Conservation (phyloP, 2,797 vertebrate species). For the Hafferia zeledoni region DNA sequence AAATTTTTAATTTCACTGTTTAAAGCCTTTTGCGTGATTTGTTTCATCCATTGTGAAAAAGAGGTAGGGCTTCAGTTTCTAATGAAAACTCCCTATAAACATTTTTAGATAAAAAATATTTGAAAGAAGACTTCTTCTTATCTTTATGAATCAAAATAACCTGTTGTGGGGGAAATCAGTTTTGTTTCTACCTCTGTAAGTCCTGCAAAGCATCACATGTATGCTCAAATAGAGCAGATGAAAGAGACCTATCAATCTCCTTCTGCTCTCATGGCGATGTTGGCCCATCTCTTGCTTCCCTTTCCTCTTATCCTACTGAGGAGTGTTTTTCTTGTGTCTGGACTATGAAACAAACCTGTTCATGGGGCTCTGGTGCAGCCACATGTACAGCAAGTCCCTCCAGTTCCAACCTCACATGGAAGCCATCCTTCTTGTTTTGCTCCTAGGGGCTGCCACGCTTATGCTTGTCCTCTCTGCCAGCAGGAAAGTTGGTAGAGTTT, state of each 20-base stretch:
- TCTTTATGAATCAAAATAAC: neutral
- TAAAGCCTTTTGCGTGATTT: neutral
- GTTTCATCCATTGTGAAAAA: neutral
- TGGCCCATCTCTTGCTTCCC: neutral
- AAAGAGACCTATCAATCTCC: neutral
- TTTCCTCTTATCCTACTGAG: neutral
- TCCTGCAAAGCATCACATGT: neutral
- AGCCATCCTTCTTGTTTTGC: neutral
- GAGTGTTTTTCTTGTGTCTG: neutral
- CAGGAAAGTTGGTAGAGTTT: neutral
- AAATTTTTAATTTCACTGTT: neutral
- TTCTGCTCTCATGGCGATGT: neutral
- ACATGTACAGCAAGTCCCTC: neutral
- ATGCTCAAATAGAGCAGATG: neutral
- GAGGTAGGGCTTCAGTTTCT: neutral
- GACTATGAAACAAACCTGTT: neutral
- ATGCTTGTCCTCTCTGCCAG: neutral
- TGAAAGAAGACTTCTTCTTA: neutral
- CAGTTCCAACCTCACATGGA: neutral
- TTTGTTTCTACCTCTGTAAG: neutral
- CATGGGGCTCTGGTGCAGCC: accelerated
- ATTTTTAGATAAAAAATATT: neutral
- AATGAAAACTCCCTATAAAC: neutral
- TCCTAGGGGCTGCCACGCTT: neutral
- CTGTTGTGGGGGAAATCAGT: neutral